These are phyloP conservation scores for Vulpes vulpes DNA, from an alignment of 2,113 vertebrate species.

Conservation along the genomic window DNA sequence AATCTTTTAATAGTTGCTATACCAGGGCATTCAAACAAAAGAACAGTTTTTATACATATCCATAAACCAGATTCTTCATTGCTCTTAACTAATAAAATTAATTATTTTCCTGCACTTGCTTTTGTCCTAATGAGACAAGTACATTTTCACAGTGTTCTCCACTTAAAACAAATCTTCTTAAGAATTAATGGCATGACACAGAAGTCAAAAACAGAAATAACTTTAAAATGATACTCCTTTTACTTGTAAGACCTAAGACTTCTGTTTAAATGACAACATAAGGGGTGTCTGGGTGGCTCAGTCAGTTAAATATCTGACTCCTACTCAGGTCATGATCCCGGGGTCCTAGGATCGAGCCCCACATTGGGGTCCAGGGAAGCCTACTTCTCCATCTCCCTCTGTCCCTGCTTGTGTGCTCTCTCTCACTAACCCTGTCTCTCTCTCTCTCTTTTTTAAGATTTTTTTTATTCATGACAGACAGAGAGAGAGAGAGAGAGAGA, in stretches of 20 bases:
- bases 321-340: too few relatives aligned
- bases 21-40: background rate
- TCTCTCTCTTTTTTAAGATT: too few relatives aligned
- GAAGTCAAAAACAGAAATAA: background rate
- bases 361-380: too few relatives aligned
- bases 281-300: background rate
- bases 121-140: background rate
- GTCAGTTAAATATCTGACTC: too few relatives aligned
- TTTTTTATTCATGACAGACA: too few relatives aligned
- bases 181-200: background rate
- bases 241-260: constrained; percentile 7
- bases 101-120: background rate
- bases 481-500: too few relatives aligned
- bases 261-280: constrained; percentile 1
- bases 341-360: too few relatives aligned
- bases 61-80: background rate
- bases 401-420: too few relatives aligned
- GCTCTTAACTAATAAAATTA: constrained; percentile 17
- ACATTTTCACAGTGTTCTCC: background rate
- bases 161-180: background rate
- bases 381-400: too few relatives aligned
- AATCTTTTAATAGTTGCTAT: background rate
- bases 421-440: too few relatives aligned
- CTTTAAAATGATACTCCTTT: background rate
- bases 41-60: background rate